phyloP scores from a whole-genome alignment of 2,888 invertebrate genomes.

The Mycogona germanica region DNA sequence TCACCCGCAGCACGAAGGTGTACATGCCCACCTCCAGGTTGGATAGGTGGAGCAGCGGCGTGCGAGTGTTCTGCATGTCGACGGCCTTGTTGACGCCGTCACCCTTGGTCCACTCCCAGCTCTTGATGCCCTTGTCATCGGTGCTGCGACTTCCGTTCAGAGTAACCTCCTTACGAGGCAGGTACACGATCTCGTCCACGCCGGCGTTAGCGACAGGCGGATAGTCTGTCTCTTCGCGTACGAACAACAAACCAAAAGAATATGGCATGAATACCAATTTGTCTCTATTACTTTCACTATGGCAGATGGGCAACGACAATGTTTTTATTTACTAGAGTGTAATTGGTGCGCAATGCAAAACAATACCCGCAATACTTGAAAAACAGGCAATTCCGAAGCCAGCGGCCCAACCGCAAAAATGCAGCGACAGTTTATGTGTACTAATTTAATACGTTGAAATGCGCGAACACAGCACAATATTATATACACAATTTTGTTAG shows the following conservation, averaged over 20 bases:
- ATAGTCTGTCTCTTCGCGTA: slow-evolving; percentile 63
- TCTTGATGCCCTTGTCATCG: slow-evolving; percentile 83
- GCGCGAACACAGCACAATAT: too few species aligned
- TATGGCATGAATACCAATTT: background rate
- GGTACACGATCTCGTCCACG: slow-evolving; percentile 74
- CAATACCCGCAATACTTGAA: too few species aligned
- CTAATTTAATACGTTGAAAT: too few species aligned
- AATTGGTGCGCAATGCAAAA: background rate
- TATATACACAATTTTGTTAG: too few species aligned
- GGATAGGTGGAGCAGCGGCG: slow-evolving; percentile 73
- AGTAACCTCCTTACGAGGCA: slow-evolving; percentile 72
- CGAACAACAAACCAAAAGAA: background rate
- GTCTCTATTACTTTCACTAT: background rate
- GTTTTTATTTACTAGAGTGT: background rate
- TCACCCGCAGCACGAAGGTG: slow-evolving; percentile 83
- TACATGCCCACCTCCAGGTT: slow-evolving; percentile 90
- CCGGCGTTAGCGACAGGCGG: slow-evolving; percentile 93
- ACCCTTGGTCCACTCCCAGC: slow-evolving; percentile 93
- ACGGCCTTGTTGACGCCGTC: slow-evolving; percentile 76
- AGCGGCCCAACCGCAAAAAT: too few species aligned
- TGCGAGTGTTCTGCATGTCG: slow-evolving; percentile 87
- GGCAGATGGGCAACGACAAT: background rate
- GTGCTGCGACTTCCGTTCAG: slow-evolving; percentile 82
- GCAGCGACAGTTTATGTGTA: too few species aligned
- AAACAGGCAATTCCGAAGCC: too few species aligned